A percentile compares a stretch with the other conserved stretches of the same genome.
phyloP scores from a whole-genome alignment of 2,797 vertebrate species.

The Acomys russatus region DNA sequence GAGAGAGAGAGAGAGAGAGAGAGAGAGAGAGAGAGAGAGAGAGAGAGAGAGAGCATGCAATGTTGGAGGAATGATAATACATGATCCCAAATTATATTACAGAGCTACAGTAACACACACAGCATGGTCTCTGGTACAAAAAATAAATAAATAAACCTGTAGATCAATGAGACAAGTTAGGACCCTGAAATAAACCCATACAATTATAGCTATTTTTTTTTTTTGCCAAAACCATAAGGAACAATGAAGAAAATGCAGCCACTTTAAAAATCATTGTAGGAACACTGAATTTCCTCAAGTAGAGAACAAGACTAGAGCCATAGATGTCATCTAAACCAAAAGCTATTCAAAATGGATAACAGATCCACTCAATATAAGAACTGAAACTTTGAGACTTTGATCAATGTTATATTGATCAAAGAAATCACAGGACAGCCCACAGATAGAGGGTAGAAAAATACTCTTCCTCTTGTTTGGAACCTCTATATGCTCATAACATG shows the following conservation, averaged over 20 bases:
- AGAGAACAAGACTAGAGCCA: neutral
- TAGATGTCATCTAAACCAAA: neutral
- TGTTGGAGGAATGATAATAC: neutral
- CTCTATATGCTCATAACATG: neutral
- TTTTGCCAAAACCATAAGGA: neutral
- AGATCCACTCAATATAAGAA: neutral
- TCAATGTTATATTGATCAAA: neutral
- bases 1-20: too few species aligned
- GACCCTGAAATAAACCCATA: neutral
- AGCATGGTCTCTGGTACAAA: neutral
- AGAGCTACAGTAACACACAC: neutral
- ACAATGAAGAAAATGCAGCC: neutral
- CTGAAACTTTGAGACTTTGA: neutral
- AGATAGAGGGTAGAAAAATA: neutral
- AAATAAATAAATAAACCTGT: neutral
- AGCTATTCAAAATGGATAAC: neutral
- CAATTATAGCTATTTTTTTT: neutral
- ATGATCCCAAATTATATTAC: neutral
- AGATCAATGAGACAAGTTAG: neutral
- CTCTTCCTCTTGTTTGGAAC: neutral
- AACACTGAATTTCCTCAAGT: neutral
- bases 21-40: too few species aligned
- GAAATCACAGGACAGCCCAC: neutral
- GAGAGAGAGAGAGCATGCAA: neutral
- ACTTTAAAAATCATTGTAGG: neutral